Evolutionary conservation across 2,797 vertebrate genomes (phyloP).

Genomic region (Alca torda): DNA sequence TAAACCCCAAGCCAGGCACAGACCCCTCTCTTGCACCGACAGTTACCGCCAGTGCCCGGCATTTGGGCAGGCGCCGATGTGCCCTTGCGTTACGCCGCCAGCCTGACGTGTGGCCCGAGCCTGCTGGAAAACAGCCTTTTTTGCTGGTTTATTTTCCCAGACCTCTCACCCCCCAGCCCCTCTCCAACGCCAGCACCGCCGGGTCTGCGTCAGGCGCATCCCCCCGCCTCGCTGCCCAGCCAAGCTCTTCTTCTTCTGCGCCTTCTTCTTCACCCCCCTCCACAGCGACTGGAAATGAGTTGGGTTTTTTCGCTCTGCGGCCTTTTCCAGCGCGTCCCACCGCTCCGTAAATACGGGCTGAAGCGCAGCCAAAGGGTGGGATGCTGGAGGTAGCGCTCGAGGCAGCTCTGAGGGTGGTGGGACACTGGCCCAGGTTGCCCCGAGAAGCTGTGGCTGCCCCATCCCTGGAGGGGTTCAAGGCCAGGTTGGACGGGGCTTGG

Average conservation of each 20-base stretch:
- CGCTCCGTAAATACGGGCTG: background rate
- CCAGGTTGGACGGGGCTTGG: background rate
- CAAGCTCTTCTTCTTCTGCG: background rate
- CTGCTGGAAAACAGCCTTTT: background rate
- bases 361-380: background rate
- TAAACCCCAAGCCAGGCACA: background rate
- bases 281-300: background rate
- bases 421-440: background rate
- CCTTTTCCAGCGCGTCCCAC: background rate
- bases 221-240: background rate
- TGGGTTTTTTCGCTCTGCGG: background rate
- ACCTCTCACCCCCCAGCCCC: background rate
- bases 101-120: background rate
- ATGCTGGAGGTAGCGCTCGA: background rate
- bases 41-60: rapidly evolving
- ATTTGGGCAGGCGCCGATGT: rapidly evolving
- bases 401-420: background rate
- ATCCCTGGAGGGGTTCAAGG: background rate
- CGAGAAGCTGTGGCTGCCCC: background rate
- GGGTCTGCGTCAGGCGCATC: background rate
- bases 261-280: background rate
- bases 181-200: background rate
- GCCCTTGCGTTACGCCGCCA: rapidly evolving
- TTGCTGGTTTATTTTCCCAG: background rate
- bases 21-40: background rate